phyloP scores from a whole-genome alignment of 2,888 invertebrate genomes.

The Barypeithes pellucidus region DNA sequence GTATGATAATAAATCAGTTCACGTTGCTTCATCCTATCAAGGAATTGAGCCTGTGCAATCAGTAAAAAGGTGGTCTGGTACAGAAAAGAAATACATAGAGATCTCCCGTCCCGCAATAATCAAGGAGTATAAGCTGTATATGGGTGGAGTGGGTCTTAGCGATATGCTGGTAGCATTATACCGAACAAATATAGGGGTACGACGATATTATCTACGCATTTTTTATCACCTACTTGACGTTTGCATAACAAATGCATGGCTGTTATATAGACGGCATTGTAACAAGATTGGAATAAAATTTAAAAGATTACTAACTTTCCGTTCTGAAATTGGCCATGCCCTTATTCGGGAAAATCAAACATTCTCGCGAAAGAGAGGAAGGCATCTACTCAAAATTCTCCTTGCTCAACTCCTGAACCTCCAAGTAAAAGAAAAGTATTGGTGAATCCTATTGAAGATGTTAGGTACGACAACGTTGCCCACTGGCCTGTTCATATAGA shows the following conservation, averaged over 20 bases:
- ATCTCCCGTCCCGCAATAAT: too few species aligned
- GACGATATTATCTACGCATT: slow-evolving; percentile 17
- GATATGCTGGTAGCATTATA: slow-evolving; percentile 21
- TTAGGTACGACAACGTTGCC: too few species aligned
- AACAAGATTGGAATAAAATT: not conserved
- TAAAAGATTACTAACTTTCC: too few species aligned
- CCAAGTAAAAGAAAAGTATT: too few species aligned
- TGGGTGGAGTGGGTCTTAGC: slow-evolving; percentile 7
- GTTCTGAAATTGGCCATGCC: not conserved
- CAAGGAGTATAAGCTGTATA: slow-evolving; percentile 2
- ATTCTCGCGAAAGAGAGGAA: not conserved
- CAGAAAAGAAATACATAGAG: too few species aligned
- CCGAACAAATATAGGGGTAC: not conserved
- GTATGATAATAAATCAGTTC: slow-evolving; percentile 31
- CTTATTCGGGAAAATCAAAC: not conserved
- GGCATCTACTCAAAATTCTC: not conserved
- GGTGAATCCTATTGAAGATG: too few species aligned
- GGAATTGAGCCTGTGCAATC: slow-evolving; percentile 19
- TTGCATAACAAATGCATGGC: slow-evolving; percentile 3
- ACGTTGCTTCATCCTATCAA: slow-evolving; percentile 22
- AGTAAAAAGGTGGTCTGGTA: slow-evolving; percentile 25
- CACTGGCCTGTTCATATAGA: too few species aligned
- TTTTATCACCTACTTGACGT: slow-evolving; percentile 8
- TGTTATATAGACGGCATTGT: slow-evolving; percentile 2
- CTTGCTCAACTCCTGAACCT: too few species aligned